Evolutionary conservation across 92 coral and sea anemone genomes (phyloP).

Genomic region (Bergia puertoricense): DNA sequence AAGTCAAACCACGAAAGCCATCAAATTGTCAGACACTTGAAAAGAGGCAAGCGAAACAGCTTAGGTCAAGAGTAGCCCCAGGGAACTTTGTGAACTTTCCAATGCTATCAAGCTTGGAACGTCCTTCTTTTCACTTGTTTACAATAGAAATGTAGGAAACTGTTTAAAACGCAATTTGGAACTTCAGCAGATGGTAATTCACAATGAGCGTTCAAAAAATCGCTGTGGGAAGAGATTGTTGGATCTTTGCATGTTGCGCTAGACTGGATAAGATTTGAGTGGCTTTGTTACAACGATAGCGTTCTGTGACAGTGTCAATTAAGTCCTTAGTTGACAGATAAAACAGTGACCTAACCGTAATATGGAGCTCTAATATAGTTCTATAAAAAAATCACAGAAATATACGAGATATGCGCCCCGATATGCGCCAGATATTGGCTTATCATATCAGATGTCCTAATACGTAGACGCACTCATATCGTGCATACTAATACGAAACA

Average conservation of each 20-base stretch:
- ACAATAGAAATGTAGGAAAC: constrained; percentile 34
- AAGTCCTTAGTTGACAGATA: constrained; percentile 36
- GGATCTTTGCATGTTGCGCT: constrained; percentile 32
- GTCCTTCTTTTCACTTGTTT: constrained; percentile 7
- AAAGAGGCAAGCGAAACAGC: constrained; percentile 35
- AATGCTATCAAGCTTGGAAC: constrained; percentile 7
- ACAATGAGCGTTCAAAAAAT: neutral
- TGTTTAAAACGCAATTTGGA: neutral
- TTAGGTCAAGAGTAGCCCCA: constrained; percentile 39
- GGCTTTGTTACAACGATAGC: constrained; percentile 43
- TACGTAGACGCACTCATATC: constrained; percentile 36
- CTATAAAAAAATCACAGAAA: constrained; percentile 18
- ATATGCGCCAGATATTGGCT: constrained; percentile 44
- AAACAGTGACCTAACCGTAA: constrained; percentile 35
- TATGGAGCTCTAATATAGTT: constrained; percentile 33
- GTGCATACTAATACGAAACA: constrained; percentile 39
- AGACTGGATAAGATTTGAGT: constrained; percentile 31
- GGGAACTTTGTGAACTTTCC: constrained; percentile 14
- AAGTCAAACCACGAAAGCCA: constrained; percentile 42
- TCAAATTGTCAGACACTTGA: constrained; percentile 48
- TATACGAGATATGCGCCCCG: constrained; percentile 29
- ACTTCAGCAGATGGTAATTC: neutral
- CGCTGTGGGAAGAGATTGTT: neutral
- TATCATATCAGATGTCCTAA: constrained; percentile 38
- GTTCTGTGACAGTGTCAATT: constrained; percentile 42